phyloP scores from a whole-genome alignment of 2,797 vertebrate species.

The Sebastiscus tertius region DNA sequence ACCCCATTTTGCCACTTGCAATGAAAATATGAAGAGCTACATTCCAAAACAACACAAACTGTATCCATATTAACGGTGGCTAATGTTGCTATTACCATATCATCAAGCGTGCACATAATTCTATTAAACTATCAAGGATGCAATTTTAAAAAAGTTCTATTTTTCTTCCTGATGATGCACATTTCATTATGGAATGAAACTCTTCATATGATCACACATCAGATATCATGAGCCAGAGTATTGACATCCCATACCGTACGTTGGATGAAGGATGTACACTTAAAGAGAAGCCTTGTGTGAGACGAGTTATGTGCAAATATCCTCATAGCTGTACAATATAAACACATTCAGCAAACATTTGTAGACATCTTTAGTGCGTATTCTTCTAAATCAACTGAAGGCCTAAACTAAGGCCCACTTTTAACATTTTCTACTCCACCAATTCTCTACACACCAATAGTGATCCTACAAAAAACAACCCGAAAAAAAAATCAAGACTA shows the following conservation, averaged over 20 bases:
- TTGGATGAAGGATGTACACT: background rate
- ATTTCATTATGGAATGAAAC: conserved; percentile 5
- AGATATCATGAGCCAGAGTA: background rate
- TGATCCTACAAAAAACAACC: background rate
- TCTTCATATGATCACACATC: conserved; percentile 4
- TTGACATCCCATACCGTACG: background rate
- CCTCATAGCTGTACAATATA: conserved; percentile 23
- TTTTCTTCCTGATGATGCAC: background rate
- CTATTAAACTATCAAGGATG: background rate
- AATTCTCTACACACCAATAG: background rate
- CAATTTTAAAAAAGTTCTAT: background rate
- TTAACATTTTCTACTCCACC: background rate
- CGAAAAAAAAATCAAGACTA: background rate
- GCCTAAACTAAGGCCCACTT: background rate
- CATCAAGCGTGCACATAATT: background rate
- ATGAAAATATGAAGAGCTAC: conserved; percentile 10
- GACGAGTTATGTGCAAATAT: conserved; percentile 54
- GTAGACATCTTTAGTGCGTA: background rate
- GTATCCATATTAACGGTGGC: background rate
- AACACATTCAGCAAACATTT: conserved; percentile 4
- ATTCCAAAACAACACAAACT: conserved; percentile 18
- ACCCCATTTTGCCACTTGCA: background rate
- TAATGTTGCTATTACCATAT: background rate
- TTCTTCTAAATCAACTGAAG: conserved; percentile 12
- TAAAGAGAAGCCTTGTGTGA: background rate